Percentiles rank a stretch among this genome's conserved stretches.
These are phyloP conservation scores for Naja naja DNA, from an alignment of 2,113 vertebrate species.

Conservation along the genomic window DNA sequence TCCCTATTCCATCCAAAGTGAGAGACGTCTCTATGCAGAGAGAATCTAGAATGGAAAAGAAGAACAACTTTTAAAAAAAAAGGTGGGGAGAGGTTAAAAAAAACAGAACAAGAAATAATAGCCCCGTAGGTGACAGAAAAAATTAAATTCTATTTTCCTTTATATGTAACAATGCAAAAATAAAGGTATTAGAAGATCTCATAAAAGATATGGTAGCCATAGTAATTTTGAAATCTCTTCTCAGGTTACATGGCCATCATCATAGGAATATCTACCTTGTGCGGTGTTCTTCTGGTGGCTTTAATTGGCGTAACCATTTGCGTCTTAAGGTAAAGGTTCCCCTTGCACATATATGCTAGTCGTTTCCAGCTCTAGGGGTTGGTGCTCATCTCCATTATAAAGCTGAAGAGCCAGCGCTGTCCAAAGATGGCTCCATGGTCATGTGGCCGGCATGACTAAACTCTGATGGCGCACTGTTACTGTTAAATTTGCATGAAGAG, in stretches of 20 bases:
- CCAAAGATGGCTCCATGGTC: no score
- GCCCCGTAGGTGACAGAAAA: background rate
- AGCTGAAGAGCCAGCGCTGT: no score
- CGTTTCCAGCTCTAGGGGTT: no score
- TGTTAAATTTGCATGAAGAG: no score
- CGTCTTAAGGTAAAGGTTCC: background rate
- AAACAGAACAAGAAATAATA: background rate
- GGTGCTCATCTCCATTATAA: no score
- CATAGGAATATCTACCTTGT: slow-evolving; percentile 60
- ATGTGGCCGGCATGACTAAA: no score
- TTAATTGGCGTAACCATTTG: slow-evolving; percentile 29
- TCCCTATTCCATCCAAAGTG: background rate
- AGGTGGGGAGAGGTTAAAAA: background rate
- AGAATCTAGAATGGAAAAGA: background rate
- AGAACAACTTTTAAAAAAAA: background rate
- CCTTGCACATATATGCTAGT: no score
- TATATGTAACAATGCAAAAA: background rate
- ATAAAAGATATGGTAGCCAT: background rate
- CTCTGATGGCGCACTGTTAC: no score
- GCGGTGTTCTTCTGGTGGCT: slow-evolving; percentile 50
- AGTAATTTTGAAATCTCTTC: slow-evolving; percentile 18
- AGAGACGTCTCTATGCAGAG: background rate
- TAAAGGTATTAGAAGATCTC: background rate
- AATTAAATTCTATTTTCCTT: background rate
- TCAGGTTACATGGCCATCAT: slow-evolving; percentile 68